Evolutionary conservation across 2,113 vertebrate species (phyloP).

Genomic region (Edolisoma coerulescens): DNA sequence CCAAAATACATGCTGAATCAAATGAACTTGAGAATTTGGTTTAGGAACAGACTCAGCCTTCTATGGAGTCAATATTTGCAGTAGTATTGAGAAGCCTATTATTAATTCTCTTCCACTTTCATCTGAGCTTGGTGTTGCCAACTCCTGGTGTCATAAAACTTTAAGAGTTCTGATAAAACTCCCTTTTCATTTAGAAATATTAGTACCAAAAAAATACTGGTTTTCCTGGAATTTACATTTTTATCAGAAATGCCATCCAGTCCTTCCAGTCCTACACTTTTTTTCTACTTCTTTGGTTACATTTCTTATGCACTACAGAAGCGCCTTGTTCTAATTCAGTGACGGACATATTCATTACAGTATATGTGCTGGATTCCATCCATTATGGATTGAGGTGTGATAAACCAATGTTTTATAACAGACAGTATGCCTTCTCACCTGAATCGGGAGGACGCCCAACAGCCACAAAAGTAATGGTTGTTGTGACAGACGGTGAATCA

Average conservation of each 20-base stretch:
- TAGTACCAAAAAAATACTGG: background rate
- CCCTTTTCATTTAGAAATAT: background rate
- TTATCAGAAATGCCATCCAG: background rate
- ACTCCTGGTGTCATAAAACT: background rate
- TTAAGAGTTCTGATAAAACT: background rate
- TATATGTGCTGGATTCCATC: background rate
- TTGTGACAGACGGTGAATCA: constrained; percentile 92
- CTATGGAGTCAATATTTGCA: background rate
- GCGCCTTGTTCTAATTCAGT: background rate
- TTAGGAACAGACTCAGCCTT: background rate
- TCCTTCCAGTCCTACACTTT: background rate
- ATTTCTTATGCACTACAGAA: background rate
- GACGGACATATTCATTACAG: background rate
- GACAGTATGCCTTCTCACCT: constrained; percentile 72
- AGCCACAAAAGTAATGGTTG: constrained; percentile 90
- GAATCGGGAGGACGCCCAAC: constrained; percentile 71
- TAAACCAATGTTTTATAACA: constrained; percentile 40
- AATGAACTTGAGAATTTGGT: background rate
- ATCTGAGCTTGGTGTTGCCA: background rate
- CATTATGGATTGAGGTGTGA: background rate
- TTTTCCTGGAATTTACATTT: background rate
- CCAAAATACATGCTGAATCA: background rate
- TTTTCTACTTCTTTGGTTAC: background rate
- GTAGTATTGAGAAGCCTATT: background rate
- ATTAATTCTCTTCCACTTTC: background rate